These are phyloP conservation scores for Prinia subflava DNA, from an alignment of 2,113 vertebrate species.

Conservation along the genomic window DNA sequence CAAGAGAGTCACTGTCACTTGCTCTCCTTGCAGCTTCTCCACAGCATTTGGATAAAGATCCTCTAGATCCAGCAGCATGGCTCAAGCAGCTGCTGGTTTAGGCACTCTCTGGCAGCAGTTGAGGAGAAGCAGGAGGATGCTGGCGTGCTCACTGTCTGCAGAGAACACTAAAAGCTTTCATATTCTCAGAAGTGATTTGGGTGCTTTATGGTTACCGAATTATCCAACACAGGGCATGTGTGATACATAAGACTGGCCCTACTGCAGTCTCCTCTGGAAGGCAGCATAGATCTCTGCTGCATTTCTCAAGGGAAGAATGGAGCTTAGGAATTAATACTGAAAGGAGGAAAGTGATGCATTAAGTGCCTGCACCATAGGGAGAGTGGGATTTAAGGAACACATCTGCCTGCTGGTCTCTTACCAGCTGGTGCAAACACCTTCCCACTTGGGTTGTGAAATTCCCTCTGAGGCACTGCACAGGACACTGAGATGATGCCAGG, in stretches of 20 bases:
- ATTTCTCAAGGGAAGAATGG: not conserved
- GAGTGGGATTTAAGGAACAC: not conserved
- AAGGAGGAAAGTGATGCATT: not conserved
- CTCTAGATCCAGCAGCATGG: not conserved
- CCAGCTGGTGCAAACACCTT: not conserved
- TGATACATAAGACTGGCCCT: not conserved
- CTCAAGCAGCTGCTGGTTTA: not conserved
- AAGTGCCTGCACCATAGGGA: not conserved
- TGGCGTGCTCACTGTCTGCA: not conserved
- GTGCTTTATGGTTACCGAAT: not conserved
- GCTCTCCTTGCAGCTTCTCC: not conserved
- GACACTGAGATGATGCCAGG: not conserved
- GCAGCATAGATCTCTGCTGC: not conserved
- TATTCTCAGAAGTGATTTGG: not conserved
- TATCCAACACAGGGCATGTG: accelerated
- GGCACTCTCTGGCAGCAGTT: not conserved
- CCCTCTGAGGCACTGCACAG: not conserved
- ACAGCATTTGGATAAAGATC: not conserved
- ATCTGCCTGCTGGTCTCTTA: not conserved
- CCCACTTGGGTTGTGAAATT: not conserved
- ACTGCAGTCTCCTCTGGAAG: not conserved
- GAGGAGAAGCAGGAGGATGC: not conserved
- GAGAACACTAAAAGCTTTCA: not conserved
- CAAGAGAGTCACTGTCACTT: not conserved
- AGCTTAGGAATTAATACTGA: not conserved